Conservation (phyloP, 1,140 invertebrate genomes). For the Drosophila punjabiensis region DNA sequence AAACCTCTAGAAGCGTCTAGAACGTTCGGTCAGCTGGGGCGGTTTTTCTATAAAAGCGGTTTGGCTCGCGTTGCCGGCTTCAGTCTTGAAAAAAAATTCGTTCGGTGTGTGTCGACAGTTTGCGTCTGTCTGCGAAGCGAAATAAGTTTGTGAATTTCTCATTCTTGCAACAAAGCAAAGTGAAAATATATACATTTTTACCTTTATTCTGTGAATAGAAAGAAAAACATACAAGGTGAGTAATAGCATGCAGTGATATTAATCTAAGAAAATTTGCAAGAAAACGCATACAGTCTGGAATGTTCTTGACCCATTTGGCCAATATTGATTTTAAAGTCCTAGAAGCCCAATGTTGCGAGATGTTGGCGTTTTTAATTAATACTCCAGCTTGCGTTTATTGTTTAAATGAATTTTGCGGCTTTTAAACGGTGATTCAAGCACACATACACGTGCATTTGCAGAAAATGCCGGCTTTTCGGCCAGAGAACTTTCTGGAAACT, state of each 20-base stretch:
- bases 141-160: conserved; percentile 52
- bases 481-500: conserved; percentile 19
- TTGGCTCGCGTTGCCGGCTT: conserved; percentile 28
- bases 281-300: conserved; percentile 6
- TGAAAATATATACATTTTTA: conserved; percentile 54
- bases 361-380: background rate
- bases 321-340: conserved; percentile 56
- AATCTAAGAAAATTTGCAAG: background rate
- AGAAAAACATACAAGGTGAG: conserved; percentile 42
- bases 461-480: conserved; percentile 33
- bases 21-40: conserved; percentile 32
- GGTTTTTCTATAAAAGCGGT: conserved; percentile 59
- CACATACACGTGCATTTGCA: background rate
- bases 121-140: conserved; percentile 41
- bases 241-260: background rate
- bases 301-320: conserved; percentile 66
- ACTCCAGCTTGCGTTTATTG: background rate
- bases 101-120: conserved; percentile 47
- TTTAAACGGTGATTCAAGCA: background rate
- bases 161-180: conserved; percentile 62
- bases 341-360: conserved; percentile 20
- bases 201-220: conserved; percentile 61
- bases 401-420: background rate
- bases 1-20: conserved; percentile 65
- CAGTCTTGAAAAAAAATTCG: conserved; percentile 66